A percentile compares a stretch with the other conserved stretches of the same genome.
Evolutionary conservation across 2,888 invertebrate genomes (phyloP).

Genomic region (Lycocerus yunnanus): DNA sequence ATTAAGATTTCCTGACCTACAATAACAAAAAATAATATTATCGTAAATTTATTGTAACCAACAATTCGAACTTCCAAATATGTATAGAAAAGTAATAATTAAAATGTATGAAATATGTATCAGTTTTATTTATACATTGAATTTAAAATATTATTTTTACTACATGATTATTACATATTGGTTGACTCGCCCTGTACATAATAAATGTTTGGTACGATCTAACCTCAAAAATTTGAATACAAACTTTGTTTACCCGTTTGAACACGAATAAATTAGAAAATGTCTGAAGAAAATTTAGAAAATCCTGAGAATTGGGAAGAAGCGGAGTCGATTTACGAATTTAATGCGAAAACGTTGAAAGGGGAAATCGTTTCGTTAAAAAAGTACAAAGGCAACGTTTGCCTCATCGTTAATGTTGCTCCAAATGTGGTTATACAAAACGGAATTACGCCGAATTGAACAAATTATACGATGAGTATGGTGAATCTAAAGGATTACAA

Average conservation of each 20-base stretch:
- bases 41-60: too few species aligned
- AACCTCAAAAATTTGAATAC: background rate
- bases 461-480: constrained; percentile 74
- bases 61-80: too few species aligned
- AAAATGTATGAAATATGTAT: too few species aligned
- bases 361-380: constrained; percentile 80
- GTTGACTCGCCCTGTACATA: background rate
- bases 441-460: constrained; percentile 84
- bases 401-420: constrained; percentile 88
- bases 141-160: too few species aligned
- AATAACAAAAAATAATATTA: background rate
- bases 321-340: constrained; percentile 79
- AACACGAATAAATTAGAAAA: constrained; percentile 6
- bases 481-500: constrained; percentile 71
- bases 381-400: constrained; percentile 79
- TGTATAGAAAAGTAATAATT: too few species aligned
- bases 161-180: too few species aligned
- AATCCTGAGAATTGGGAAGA: constrained; percentile 62
- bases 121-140: too few species aligned
- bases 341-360: constrained; percentile 78
- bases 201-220: background rate
- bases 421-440: constrained; percentile 82
- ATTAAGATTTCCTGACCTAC: constrained; percentile 1
- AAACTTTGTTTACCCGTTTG: too few species aligned
- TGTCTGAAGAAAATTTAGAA: constrained; percentile 21